Percentiles rank a stretch among this genome's conserved stretches.
Evolutionary conservation across 2,888 invertebrate genomes (phyloP).

Genomic region (Paralinhomoeus sp.): DNA sequence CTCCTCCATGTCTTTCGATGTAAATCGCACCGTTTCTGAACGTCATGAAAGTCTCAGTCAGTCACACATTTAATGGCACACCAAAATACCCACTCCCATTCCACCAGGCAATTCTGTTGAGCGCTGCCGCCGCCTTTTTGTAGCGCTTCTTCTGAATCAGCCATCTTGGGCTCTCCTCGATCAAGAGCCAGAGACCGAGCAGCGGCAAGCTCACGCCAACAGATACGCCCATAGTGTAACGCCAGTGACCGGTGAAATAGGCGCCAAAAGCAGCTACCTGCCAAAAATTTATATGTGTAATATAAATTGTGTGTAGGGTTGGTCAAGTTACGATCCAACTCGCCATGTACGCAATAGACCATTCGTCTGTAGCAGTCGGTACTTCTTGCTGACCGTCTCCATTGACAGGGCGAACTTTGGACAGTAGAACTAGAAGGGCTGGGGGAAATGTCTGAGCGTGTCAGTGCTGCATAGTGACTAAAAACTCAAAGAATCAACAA

Average conservation of each 20-base stretch:
- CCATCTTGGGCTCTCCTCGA: slow-evolving; percentile 12
- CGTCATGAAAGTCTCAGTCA: too few relatives aligned
- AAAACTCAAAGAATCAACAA: too few relatives aligned
- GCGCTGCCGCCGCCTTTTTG: slow-evolving; percentile 5
- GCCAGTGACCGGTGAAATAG: slow-evolving; percentile 8
- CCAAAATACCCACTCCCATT: too few relatives aligned
- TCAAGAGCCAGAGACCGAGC: slow-evolving; percentile 7
- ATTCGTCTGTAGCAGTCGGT: slow-evolving; percentile 12
- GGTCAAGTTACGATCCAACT: too few relatives aligned
- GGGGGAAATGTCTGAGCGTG: too few relatives aligned
- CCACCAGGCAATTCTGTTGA: slow-evolving; percentile 8
- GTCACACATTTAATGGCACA: too few relatives aligned
- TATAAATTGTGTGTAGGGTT: too few relatives aligned
- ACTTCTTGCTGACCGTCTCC: slow-evolving; percentile 10
- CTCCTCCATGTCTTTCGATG: too few relatives aligned
- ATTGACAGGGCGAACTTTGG: slow-evolving; percentile 8
- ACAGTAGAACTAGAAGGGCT: too few relatives aligned
- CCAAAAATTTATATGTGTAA: too few relatives aligned
- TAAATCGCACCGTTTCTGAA: too few relatives aligned
- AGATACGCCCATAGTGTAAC: slow-evolving; percentile 6
- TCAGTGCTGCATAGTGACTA: too few relatives aligned
- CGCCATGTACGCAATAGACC: slow-evolving; percentile 10
- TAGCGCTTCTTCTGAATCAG: slow-evolving; percentile 10
- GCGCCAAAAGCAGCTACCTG: slow-evolving; percentile 8
- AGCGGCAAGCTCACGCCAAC: slow-evolving; percentile 9